These are phyloP conservation scores for Gari tellinella DNA, from an alignment of 2,888 invertebrate species.

Conservation along the genomic window DNA sequence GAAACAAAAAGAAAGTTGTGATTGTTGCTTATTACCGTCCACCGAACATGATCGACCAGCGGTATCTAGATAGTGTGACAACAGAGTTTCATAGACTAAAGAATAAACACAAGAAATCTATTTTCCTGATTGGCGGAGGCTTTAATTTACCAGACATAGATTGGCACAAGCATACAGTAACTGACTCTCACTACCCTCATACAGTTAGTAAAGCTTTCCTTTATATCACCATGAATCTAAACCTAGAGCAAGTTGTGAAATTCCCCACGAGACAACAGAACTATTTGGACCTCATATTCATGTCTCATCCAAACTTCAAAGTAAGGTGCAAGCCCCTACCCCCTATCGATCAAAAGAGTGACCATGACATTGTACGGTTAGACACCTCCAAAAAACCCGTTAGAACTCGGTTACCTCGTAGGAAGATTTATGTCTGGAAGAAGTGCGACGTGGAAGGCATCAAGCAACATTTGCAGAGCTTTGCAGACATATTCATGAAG, in stretches of 20 bases:
- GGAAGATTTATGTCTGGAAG: slow-evolving; percentile 32
- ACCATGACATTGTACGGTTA: slow-evolving; percentile 11
- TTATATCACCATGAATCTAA: background rate
- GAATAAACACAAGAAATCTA: slow-evolving; percentile 1
- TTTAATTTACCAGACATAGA: slow-evolving; percentile 19
- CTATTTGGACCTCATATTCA: too few species aligned
- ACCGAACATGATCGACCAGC: slow-evolving; percentile 2
- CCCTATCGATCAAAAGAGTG: slow-evolving; percentile 12
- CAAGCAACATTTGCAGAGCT: too few species aligned
- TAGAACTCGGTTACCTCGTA: too few species aligned
- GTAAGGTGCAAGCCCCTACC: slow-evolving; percentile 2
- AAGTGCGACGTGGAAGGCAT: too few species aligned
- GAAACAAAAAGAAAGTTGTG: slow-evolving; percentile 5
- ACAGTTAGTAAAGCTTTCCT: background rate
- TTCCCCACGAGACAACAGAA: too few species aligned
- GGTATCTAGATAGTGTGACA: slow-evolving; percentile 3
- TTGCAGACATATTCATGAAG: too few species aligned
- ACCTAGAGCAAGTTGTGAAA: too few species aligned
- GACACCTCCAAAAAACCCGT: slow-evolving; percentile 25
- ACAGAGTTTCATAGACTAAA: slow-evolving; percentile 2
- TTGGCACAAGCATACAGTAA: slow-evolving; percentile 1
- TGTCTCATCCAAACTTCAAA: background rate
- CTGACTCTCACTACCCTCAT: background rate
- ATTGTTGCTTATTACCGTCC: slow-evolving; percentile 6
- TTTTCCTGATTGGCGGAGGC: slow-evolving; percentile 8